Base-by-base conservation (phyloP, 1,140 invertebrate genomes). In the Calephelis virginiensis region DNA sequence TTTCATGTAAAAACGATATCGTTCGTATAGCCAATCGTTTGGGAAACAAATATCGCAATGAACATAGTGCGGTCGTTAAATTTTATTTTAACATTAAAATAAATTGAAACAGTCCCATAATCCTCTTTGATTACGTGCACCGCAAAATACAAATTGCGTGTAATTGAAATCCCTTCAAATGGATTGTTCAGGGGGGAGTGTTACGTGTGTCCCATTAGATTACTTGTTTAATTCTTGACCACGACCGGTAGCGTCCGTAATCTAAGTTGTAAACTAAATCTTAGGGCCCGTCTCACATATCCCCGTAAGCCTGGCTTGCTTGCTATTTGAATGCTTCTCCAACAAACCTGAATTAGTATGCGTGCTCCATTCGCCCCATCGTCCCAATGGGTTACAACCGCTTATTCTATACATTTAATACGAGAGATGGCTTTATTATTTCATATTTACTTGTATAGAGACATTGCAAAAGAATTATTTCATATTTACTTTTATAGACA, bases 211-310 rank as follows among this genome's bases (percentile, higher is more conserved):
- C 70, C 76, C 75, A 79, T 81, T 83, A 85, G 78, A 83, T 81
- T 79, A 83, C 79, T 85, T 87, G 85, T 85, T 87, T 90, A 88
- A 88, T 90, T 89, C 86, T 90, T 90, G 88, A 90, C 88, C 88
- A 85, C 80, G 64, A 64, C 70, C 69, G 76, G 68, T 63, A 70
- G 73, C 67, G 75, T 62, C 73, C 68, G 81, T 89, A 90, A 90
- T 90, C 86, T 90, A 83, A 90, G 85, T 86, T 89, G 83, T 88
- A 86, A 85, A 90, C 81, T 89, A 90, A 89, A 86, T 88, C 86
- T 90, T 89, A 75, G 85, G 79, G 70, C 74, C 73, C 80, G 82
- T 82, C 84, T 86, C 86, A 89, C 85, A 90, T 90, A 89, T 89
- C 86, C 86, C 74, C 72, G 78, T 89, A 90, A 89, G 83, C 88